phyloP scores from a whole-genome alignment of 2,888 invertebrate genomes.

The Chrysodeixis includens region DNA sequence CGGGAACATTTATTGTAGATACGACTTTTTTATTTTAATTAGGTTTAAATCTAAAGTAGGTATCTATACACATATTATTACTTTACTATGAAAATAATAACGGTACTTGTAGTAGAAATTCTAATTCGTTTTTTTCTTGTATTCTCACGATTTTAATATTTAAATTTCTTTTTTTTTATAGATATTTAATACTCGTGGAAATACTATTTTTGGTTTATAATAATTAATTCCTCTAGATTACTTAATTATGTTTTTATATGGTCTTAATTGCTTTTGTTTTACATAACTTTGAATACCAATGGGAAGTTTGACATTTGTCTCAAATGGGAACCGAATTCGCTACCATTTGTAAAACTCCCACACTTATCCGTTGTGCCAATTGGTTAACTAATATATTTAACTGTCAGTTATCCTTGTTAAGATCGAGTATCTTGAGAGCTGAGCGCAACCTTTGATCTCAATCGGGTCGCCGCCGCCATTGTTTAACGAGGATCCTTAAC shows the following conservation, averaged over 20 bases:
- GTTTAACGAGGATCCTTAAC: slow-evolving; percentile 25
- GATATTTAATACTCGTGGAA: neutral
- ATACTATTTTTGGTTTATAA: neutral
- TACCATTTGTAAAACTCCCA: neutral
- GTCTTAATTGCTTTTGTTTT: neutral
- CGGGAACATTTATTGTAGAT: neutral
- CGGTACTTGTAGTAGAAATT: slow-evolving; percentile 26
- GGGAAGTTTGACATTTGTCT: neutral
- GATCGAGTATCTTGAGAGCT: neutral
- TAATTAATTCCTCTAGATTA: neutral
- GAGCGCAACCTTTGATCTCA: slow-evolving; percentile 14
- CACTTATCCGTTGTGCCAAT: neutral
- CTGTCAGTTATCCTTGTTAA: neutral
- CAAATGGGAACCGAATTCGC: neutral
- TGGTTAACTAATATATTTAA: slow-evolving; percentile 2
- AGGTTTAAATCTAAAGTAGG: neutral
- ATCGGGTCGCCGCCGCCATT: slow-evolving; percentile 22
- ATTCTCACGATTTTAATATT: neutral
- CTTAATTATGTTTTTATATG: neutral
- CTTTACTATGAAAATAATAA: slow-evolving; percentile 14
- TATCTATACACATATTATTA: neutral
- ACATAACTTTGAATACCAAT: neutral
- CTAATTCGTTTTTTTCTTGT: neutral
- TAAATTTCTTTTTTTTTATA: neutral
- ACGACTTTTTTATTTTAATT: neutral